phyloP scores from a whole-genome alignment of 2,888 invertebrate species.

The Cephus sareptanus region DNA sequence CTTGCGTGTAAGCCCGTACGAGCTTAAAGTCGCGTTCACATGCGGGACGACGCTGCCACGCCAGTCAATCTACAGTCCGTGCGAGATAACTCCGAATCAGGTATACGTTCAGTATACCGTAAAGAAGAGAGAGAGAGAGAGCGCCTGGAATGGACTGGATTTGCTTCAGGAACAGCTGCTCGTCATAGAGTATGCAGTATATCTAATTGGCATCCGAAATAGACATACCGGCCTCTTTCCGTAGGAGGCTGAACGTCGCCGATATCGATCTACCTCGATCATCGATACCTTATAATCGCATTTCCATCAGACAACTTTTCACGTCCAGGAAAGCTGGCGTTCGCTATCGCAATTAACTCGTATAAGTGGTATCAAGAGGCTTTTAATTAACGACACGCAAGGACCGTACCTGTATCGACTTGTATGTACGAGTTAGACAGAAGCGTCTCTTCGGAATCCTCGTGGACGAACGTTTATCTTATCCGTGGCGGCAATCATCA shows the following conservation, averaged over 20 bases:
- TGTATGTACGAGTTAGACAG: neutral
- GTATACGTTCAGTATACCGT: neutral
- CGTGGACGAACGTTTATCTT: conserved; percentile 8
- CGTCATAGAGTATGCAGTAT: neutral
- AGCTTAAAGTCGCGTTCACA: neutral
- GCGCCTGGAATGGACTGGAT: neutral
- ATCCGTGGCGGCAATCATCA: conserved; percentile 48
- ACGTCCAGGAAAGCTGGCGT: neutral
- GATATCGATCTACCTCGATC: neutral
- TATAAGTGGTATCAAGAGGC: neutral
- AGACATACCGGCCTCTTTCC: neutral
- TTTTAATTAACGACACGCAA: neutral
- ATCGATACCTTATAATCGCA: neutral
- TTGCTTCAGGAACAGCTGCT: neutral
- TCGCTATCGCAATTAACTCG: neutral
- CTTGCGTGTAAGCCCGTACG: conserved; percentile 3
- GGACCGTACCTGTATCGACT: neutral
- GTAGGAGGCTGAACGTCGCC: neutral
- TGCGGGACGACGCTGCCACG: neutral
- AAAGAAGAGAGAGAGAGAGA: neutral
- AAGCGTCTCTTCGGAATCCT: neutral
- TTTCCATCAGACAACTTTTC: neutral
- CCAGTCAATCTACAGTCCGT: neutral
- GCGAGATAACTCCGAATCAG: neutral
- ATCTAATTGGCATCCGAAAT: neutral